phyloP scores from a whole-genome alignment of 1,140 invertebrate species.

The Drosophila persimilis region DNA sequence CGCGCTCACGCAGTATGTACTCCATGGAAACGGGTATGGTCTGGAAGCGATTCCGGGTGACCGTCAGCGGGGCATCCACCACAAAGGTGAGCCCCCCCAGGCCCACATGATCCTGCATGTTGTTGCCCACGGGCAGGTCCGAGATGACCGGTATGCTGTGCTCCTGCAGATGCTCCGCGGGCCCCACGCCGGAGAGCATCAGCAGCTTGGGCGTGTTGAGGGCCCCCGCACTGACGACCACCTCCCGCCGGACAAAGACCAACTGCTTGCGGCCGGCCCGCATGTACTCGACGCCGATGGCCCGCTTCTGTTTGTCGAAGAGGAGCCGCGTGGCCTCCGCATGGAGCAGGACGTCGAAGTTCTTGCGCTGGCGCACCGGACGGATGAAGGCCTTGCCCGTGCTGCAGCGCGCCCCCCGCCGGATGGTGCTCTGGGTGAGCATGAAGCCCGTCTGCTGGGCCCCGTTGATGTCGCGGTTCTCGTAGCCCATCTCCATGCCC shows the following conservation, averaged over 20 bases:
- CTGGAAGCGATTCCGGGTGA: conserved; percentile 90
- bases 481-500: conserved; percentile 91
- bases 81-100: conserved; percentile 92
- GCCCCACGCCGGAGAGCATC: conserved; percentile 95
- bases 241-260: conserved; percentile 89
- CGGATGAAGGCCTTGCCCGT: conserved; percentile 94
- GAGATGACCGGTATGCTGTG: conserved; percentile 90
- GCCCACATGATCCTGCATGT: conserved; percentile 90
- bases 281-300: conserved; percentile 90
- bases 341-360: conserved; percentile 92
- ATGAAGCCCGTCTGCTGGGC: conserved; percentile 93
- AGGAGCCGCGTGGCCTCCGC: conserved; percentile 89
- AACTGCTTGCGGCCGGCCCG: conserved; percentile 86
- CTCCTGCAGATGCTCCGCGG: conserved; percentile 89
- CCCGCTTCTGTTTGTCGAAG: conserved; percentile 88
- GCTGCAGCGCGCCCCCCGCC: conserved; percentile 93
- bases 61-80: conserved; percentile 90
- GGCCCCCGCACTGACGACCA: conserved; percentile 92
- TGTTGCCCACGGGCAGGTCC: conserved; percentile 91
- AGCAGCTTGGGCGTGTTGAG: conserved; percentile 93
- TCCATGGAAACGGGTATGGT: conserved; percentile 90
- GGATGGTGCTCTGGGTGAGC: conserved; percentile 92
- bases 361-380: conserved; percentile 90
- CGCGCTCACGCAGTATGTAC: conserved; percentile 90
- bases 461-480: conserved; percentile 92